Percentiles rank a stretch among this genome's conserved stretches.
phyloP scores from a whole-genome alignment of 2,113 vertebrate genomes.

The Aythya baeri region DNA sequence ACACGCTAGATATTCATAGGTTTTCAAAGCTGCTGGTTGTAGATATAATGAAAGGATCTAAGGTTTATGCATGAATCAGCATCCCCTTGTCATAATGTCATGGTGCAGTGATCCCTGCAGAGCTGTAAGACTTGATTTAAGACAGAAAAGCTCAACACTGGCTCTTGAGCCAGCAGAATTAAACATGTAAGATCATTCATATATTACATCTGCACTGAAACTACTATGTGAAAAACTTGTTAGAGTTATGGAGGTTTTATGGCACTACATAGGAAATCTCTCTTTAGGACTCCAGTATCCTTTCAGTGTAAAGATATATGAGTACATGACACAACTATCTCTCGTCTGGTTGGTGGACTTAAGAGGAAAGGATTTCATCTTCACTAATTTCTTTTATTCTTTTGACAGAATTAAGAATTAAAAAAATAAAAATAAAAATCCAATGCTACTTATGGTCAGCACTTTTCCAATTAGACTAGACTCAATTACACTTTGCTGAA shows the following conservation, averaged over 20 bases:
- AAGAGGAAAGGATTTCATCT: background rate
- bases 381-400: background rate
- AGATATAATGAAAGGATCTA: constrained; percentile 29
- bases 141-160: constrained; percentile 35
- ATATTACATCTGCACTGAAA: background rate
- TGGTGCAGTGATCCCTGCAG: constrained; percentile 65
- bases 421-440: background rate
- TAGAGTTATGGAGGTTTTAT: background rate
- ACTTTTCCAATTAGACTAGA: background rate
- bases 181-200: constrained; percentile 7
- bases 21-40: constrained; percentile 31
- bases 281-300: background rate
- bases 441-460: background rate
- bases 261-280: background rate
- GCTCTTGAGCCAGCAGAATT: constrained; percentile 38
- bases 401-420: background rate
- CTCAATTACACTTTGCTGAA: background rate
- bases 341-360: background rate
- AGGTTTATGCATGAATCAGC: constrained; percentile 75
- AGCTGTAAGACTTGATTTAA: constrained; percentile 65
- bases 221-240: background rate
- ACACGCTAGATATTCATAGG: background rate
- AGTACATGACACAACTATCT: background rate
- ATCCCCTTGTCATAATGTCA: constrained; percentile 64
- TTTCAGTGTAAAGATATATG: background rate